These are phyloP conservation scores for Phoebastria nigripes DNA, from an alignment of 2,797 vertebrate genomes.

Conservation along the genomic window DNA sequence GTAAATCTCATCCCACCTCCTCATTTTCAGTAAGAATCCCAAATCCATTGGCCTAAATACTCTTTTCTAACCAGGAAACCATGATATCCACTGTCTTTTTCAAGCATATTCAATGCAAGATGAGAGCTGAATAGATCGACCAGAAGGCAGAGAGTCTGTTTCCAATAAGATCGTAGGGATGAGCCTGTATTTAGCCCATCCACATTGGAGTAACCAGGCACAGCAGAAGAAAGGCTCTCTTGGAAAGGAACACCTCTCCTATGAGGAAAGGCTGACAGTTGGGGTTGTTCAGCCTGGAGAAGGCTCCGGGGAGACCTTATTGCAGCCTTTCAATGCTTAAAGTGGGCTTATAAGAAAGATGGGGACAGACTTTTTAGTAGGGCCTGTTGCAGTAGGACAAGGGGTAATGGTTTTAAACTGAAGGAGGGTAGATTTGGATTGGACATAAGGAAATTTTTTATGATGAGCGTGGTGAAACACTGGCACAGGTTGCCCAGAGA, in stretches of 20 bases:
- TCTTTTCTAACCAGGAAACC: background rate
- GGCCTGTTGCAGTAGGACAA: background rate
- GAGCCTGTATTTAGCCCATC: background rate
- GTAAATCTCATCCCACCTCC: background rate
- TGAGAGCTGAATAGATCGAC: background rate
- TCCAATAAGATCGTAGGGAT: background rate
- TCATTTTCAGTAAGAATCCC: background rate
- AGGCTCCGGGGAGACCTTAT: background rate
- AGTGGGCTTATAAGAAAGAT: background rate
- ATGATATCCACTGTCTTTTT: background rate
- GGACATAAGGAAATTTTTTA: background rate
- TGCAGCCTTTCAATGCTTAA: too few species aligned
- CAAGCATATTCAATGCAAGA: background rate
- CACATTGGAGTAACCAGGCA: background rate
- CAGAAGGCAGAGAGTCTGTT: background rate
- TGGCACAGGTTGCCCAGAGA: background rate
- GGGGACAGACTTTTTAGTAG: background rate
- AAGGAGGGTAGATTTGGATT: background rate
- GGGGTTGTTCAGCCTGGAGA: background rate
- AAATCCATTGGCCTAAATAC: background rate
- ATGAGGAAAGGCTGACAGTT: background rate
- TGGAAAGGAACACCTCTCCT: background rate
- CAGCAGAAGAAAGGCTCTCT: background rate
- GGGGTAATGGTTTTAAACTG: background rate
- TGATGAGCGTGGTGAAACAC: background rate